A percentile compares a stretch with the other conserved stretches of the same genome.
These are phyloP conservation scores for Siniperca knerii DNA, from an alignment of 2,113 vertebrate species.

Conservation along the genomic window DNA sequence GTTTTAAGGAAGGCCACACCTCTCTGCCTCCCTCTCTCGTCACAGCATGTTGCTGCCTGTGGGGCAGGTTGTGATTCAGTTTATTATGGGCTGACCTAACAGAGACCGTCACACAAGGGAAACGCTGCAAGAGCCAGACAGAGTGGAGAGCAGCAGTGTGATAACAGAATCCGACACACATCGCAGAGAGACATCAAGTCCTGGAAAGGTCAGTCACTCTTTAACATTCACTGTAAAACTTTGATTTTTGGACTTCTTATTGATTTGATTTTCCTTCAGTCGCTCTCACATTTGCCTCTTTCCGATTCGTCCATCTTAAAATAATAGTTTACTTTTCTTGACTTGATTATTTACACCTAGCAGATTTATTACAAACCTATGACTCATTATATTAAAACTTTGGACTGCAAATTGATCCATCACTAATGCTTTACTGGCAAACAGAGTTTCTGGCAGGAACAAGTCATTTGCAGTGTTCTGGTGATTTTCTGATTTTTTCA, in stretches of 20 bases:
- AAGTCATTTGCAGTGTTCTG: background rate
- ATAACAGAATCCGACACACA: background rate
- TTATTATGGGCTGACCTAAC: constrained; percentile 30
- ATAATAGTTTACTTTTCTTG: constrained; percentile 10
- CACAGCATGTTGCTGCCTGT: constrained; percentile 68
- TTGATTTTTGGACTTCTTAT: background rate
- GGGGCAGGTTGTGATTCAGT: constrained; percentile 37
- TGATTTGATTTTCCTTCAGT: background rate
- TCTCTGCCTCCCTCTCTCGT: constrained; percentile 28
- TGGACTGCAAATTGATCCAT: background rate
- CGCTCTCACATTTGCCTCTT: background rate
- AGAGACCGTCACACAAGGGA: background rate
- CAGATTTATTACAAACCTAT: constrained; percentile 28
- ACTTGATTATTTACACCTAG: background rate
- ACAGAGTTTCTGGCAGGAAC: background rate
- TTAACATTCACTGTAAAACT: background rate
- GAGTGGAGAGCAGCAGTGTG: background rate
- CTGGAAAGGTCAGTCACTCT: constrained; percentile 54
- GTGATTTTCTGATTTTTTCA: background rate
- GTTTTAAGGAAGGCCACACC: constrained; percentile 41
- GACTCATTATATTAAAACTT: constrained; percentile 2
- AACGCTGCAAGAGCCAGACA: background rate
- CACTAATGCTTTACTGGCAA: background rate
- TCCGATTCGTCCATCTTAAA: background rate
- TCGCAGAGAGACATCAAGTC: constrained; percentile 11